Conservation (phyloP, 2,888 invertebrate species). For the Leptinotarsa haldemani region DNA sequence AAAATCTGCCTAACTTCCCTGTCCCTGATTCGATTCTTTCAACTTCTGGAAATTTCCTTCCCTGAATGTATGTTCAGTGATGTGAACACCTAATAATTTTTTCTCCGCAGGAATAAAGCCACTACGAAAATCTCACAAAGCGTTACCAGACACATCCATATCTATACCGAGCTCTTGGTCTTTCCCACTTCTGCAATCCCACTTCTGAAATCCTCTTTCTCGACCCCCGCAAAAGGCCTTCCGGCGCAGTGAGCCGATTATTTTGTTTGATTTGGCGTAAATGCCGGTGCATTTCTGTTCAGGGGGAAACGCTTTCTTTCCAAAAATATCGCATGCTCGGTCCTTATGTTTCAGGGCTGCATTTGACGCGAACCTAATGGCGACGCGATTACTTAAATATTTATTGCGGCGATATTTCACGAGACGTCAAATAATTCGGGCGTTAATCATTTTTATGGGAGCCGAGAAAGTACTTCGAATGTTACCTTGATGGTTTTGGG, state of each 20-base stretch:
- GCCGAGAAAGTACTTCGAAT: conserved; percentile 28
- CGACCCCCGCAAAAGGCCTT: conserved; percentile 38
- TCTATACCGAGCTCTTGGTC: conserved; percentile 11
- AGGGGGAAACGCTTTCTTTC: conserved; percentile 13
- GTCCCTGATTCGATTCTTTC: background rate
- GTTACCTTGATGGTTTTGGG: conserved; percentile 27
- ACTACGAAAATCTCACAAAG: conserved; percentile 17
- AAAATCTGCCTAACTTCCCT: background rate
- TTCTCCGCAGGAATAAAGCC: conserved; percentile 3
- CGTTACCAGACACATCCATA: conserved; percentile 24
- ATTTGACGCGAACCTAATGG: conserved; percentile 43
- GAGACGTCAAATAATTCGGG: conserved; percentile 45
- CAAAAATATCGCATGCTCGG: conserved; percentile 43
- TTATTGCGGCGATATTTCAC: conserved; percentile 46
- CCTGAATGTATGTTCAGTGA: background rate
- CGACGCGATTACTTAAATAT: conserved; percentile 46
- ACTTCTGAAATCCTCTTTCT: conserved; percentile 32
- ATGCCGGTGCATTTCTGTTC: conserved; percentile 45
- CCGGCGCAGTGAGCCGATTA: conserved; percentile 51
- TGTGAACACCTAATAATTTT: conserved; percentile 1
- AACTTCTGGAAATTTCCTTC: background rate
- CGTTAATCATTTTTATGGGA: conserved; percentile 50
- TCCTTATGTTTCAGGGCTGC: conserved; percentile 41
- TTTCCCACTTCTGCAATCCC: conserved; percentile 9
- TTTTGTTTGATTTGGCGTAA: conserved; percentile 55